Evolutionary conservation across 30 jellyfish, hydroid and myxozoan species (phyloP).

Genomic region (Aurelia sp.): DNA sequence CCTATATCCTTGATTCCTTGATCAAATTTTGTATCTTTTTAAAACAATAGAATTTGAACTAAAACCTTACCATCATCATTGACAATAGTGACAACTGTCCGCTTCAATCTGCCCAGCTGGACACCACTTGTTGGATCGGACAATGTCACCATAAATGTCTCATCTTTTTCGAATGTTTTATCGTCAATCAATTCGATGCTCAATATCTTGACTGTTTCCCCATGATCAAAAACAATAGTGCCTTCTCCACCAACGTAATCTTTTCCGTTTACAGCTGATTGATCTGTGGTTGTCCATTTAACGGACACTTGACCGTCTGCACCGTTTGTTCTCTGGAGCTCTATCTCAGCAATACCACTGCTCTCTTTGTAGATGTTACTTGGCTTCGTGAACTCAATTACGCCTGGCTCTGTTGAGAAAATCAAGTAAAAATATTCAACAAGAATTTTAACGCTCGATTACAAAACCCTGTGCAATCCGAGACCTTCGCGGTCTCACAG

Average conservation of each 20-base stretch:
- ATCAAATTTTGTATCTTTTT: not conserved
- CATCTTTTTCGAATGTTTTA: conserved; percentile 96
- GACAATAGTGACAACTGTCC: conserved; percentile 96
- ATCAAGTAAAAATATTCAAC: no score
- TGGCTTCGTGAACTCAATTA: conserved; percentile 83
- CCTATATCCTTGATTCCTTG: not conserved
- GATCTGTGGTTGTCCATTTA: conserved; percentile 95
- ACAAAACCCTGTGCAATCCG: no score
- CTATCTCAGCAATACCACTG: conserved; percentile 83
- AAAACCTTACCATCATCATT: conserved; percentile 93
- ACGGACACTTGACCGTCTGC: conserved; percentile 96
- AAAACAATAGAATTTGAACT: not conserved
- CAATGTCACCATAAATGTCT: conserved; percentile 86
- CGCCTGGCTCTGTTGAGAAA: conserved; percentile 85
- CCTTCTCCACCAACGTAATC: conserved; percentile 98
- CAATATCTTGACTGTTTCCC: conserved; percentile 88
- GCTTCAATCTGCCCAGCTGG: conserved; percentile 81
- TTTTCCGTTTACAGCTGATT: conserved; percentile 92
- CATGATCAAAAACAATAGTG: conserved; percentile 88
- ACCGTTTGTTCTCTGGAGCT: conserved; percentile 86
- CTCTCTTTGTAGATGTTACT: conserved; percentile 92
- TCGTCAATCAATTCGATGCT: conserved; percentile 90
- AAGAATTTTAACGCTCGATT: no score
- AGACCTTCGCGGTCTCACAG: no score
- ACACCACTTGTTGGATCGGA: conserved; percentile 90